Evolutionary conservation across 1,140 invertebrate species (phyloP), one percentile per base, ranked within the genome.

Genomic region (Drosophila varians): DNA sequence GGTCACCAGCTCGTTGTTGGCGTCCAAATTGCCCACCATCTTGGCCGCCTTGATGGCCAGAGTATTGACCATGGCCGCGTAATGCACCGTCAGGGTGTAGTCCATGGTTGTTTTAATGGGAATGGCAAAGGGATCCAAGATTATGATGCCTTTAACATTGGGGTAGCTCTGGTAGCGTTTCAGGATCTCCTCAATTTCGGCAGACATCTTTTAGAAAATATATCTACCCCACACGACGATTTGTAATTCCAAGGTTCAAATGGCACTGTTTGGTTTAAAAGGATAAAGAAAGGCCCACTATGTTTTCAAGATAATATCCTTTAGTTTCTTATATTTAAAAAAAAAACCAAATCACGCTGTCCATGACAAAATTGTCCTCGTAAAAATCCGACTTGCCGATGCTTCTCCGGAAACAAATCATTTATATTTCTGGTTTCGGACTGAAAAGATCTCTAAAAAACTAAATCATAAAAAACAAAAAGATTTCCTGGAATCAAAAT

Each of bases 41-140:
- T 93, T 93, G 46, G 94, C 93, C 2, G 95, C 94, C 91, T 95
- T 95, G 11, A 94, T 92, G 2, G 94, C 92, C 8, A 96, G 86
- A 11, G 93, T 93, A 36, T 93, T 92, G 72, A 96, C 92, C 2
- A 4, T 90, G 0, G 94, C 94, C 9, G 95, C 94, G 87, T 96
- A 96, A 70, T 96, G 94, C 0, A 95, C 93, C 4, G 95, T 96
- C 1, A 94, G 92, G 1, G 95, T 93, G 74, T 96, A 96, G 54
- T 96, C 95, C 57, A 96, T 86, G 2, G 95, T 96, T 9, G 95
- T 94, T 80, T 95, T 95, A 26, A 96, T 95, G 1, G 95, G 94
- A 87, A 96, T 95, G 18, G 95, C 95, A 92, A 96, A 95, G 21
- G 92, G 91, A 77, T 96, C 96, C 16, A 96, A 93, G 38, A 96